Conservation (phyloP, 2,888 invertebrate genomes). For the Cantharis flavilabris region DNA sequence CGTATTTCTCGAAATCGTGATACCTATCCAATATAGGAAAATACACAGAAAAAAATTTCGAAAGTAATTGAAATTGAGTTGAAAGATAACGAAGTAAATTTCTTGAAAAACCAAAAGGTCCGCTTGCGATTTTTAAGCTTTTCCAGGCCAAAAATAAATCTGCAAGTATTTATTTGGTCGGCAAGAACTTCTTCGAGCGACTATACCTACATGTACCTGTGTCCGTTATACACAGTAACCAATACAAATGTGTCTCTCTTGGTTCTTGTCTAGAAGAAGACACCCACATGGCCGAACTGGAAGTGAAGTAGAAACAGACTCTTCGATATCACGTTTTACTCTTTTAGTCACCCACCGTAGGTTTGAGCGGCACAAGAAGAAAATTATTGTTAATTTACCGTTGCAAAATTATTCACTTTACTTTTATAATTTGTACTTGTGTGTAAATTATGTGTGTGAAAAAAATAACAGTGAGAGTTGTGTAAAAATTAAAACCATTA, state of each 20-base stretch:
- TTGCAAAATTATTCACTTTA: conserved; percentile 16
- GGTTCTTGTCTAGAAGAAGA: conserved; percentile 14
- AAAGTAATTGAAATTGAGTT: neutral
- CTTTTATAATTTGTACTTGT: conserved; percentile 4
- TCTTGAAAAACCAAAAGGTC: too few species aligned
- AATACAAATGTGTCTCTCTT: conserved; percentile 18
- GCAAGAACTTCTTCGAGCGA: conserved; percentile 26
- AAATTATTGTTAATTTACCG: conserved; percentile 5
- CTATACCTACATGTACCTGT: conserved; percentile 36
- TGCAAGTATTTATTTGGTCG: neutral
- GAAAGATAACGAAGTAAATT: too few species aligned
- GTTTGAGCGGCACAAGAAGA: conserved; percentile 4
- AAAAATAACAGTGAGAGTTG: neutral
- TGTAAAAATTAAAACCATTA: neutral
- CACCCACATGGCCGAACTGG: conserved; percentile 4
- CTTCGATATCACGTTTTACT: conserved; percentile 7
- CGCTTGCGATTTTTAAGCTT: too few species aligned
- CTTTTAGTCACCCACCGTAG: conserved; percentile 16
- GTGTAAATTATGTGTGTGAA: conserved; percentile 7
- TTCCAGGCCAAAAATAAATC: too few species aligned
- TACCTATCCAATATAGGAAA: neutral
- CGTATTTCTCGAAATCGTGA: neutral
- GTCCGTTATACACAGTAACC: conserved; percentile 37
- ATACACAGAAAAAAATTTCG: neutral
- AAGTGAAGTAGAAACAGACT: conserved; percentile 14